Percentiles rank a stretch among this genome's conserved stretches.
Evolutionary conservation across 2,113 vertebrate species (phyloP).

Genomic region (Leptodactylus fuscus): DNA sequence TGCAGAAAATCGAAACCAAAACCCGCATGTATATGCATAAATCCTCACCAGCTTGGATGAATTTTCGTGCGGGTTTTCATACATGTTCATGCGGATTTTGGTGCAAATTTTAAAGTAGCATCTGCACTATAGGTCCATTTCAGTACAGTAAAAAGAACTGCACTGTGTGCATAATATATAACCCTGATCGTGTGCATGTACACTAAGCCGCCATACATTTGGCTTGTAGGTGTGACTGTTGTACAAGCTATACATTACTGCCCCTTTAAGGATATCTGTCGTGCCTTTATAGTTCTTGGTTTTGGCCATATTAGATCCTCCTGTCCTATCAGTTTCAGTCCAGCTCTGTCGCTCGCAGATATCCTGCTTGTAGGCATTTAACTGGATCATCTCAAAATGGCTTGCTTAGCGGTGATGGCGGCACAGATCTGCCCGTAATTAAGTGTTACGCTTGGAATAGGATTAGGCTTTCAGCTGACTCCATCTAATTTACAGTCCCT

Average conservation of each 20-base stretch:
- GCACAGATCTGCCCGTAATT: slow-evolving; percentile 18
- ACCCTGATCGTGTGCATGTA: too few species aligned
- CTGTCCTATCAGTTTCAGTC: background rate
- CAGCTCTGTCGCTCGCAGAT: background rate
- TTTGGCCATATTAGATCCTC: background rate
- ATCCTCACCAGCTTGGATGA: too few species aligned
- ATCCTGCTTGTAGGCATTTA: background rate
- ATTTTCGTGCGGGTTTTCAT: too few species aligned
- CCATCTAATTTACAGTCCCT: background rate
- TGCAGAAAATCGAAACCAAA: too few species aligned
- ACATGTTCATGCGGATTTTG: too few species aligned
- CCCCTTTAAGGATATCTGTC: background rate
- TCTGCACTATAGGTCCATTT: too few species aligned
- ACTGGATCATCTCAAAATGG: slow-evolving; percentile 13
- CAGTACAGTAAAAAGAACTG: too few species aligned
- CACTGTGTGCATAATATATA: too few species aligned
- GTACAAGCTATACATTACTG: too few species aligned
- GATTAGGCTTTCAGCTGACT: slow-evolving; percentile 48
- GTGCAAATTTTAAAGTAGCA: too few species aligned
- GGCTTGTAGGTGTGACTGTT: background rate
- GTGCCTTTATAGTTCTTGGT: background rate
- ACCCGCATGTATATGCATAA: too few species aligned
- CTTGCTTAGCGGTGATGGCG: slow-evolving; percentile 1
- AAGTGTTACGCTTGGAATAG: slow-evolving; percentile 27
- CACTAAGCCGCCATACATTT: too few species aligned